These are phyloP conservation scores for Pocillopora damicornis DNA, from an alignment of 64 coral and sea anemone species.

Conservation along the genomic window DNA sequence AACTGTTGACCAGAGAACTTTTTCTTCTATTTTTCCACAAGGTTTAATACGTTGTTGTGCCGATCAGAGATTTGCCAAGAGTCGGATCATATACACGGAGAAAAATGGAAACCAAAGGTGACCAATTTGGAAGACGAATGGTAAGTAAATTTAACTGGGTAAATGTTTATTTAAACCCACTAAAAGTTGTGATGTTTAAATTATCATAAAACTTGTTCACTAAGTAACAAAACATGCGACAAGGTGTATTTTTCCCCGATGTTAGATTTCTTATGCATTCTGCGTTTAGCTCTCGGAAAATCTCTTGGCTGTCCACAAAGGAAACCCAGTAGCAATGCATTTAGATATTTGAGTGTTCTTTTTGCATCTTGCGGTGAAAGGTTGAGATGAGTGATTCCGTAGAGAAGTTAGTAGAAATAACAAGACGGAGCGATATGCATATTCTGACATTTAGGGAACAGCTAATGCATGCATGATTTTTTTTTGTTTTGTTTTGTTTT, in stretches of 20 bases:
- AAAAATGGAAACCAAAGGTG: constrained; percentile 7
- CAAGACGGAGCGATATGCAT: not conserved
- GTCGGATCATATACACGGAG: not conserved
- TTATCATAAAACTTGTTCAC: too few species aligned
- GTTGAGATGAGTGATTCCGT: not conserved
- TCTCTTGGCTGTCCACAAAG: not conserved
- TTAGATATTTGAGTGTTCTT: not conserved
- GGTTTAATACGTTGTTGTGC: not conserved
- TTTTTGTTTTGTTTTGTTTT: not conserved
- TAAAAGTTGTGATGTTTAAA: not conserved
- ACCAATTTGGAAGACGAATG: not conserved
- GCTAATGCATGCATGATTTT: not conserved
- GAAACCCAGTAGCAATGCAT: not conserved
- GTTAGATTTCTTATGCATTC: not conserved
- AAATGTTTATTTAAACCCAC: not conserved
- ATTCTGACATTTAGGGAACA: not conserved
- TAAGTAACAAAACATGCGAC: too few species aligned
- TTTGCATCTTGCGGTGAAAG: not conserved
- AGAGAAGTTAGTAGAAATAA: not conserved
- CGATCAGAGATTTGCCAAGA: not conserved
- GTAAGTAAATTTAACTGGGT: not conserved
- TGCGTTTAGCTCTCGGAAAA: not conserved
- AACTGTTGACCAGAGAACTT: not conserved
- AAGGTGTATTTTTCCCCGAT: not conserved
- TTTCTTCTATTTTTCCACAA: not conserved